These are phyloP conservation scores for Bombylius major DNA, from an alignment of 2,888 invertebrate species.

Conservation along the genomic window DNA sequence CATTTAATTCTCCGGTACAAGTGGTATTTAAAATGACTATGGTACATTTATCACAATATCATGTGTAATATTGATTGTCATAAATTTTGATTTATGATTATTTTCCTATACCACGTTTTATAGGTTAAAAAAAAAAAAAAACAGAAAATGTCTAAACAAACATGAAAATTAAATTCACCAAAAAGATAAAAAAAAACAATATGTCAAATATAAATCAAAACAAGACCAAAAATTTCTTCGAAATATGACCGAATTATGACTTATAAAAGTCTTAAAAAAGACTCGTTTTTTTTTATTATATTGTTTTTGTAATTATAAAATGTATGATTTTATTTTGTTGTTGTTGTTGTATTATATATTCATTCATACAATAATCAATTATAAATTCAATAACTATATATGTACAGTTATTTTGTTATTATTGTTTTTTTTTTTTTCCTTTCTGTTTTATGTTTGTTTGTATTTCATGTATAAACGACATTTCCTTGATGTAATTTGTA, in stretches of 20 bases:
- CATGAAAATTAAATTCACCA: background rate
- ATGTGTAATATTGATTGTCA: background rate
- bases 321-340: too few species aligned
- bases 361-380: too few species aligned
- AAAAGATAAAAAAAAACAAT: background rate
- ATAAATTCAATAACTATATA: too few species aligned
- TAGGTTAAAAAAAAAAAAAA: background rate
- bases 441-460: background rate
- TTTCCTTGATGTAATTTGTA: conserved; percentile 2
- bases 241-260: background rate
- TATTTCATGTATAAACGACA: background rate
- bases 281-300: too few species aligned
- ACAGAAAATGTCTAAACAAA: too few species aligned
- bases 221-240: background rate
- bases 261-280: too few species aligned
- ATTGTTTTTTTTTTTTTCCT: too few species aligned
- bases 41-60: background rate
- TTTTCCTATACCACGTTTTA: background rate
- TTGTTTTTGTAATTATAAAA: too few species aligned
- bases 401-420: too few species aligned
- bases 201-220: background rate
- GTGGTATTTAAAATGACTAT: too few species aligned
- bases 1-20: too few species aligned
- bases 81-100: background rate
- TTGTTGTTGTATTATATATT: too few species aligned